Conservation (phyloP, 2,113 vertebrate genomes). For the Cathartes aura region DNA sequence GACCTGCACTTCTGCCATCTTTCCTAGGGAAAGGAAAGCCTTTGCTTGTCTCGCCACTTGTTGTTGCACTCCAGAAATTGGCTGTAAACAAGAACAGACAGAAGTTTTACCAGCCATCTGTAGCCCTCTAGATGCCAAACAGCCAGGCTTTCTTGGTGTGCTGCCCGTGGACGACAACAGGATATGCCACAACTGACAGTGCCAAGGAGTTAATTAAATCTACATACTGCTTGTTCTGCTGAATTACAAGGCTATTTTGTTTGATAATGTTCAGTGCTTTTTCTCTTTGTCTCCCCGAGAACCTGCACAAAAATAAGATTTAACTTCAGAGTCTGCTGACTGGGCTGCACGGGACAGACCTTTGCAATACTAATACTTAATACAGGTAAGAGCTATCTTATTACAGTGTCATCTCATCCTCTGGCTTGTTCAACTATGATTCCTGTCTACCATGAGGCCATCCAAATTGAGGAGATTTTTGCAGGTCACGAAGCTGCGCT, state of each 20-base stretch:
- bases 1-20: constrained; percentile 91
- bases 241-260: constrained; percentile 14
- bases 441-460: neutral
- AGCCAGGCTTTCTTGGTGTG: constrained; percentile 38
- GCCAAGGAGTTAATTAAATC: constrained; percentile 62
- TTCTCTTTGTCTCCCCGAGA: neutral
- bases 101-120: constrained; percentile 64
- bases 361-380: neutral
- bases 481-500: neutral
- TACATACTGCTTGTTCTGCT: constrained; percentile 16
- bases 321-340: neutral
- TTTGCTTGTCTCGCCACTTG: constrained; percentile 92
- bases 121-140: constrained; percentile 1
- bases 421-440: neutral
- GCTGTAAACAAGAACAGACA: constrained; percentile 83
- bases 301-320: neutral
- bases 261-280: neutral
- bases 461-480: neutral
- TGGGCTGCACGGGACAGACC: neutral
- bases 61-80: constrained; percentile 95
- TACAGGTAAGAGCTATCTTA: neutral
- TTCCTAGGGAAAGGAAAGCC: constrained; percentile 92
- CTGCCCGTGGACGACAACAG: neutral
- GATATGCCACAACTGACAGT: constrained; percentile 10
- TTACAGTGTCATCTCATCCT: neutral